These are phyloP conservation scores for Physocephala rufipes DNA, from an alignment of 2,888 invertebrate species.

Conservation along the genomic window DNA sequence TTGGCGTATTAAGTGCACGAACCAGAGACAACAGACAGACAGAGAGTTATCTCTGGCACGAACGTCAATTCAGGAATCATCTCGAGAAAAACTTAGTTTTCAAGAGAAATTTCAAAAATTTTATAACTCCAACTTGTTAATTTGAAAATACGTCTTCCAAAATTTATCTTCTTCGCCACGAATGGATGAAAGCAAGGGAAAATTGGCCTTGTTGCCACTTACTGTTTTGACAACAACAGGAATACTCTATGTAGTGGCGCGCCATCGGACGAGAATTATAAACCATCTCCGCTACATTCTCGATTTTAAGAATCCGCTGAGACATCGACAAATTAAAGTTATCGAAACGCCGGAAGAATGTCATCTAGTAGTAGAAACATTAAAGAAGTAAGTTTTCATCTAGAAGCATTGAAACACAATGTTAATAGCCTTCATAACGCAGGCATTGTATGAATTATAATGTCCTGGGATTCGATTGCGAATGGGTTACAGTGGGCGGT, in stretches of 20 bases:
- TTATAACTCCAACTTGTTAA: too few species aligned
- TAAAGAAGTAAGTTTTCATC: slow-evolving; percentile 55
- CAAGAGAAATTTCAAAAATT: too few species aligned
- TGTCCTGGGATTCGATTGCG: slow-evolving; percentile 82
- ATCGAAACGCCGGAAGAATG: slow-evolving; percentile 59
- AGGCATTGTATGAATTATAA: slow-evolving; percentile 61
- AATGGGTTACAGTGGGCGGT: slow-evolving; percentile 77
- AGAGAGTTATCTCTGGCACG: too few species aligned
- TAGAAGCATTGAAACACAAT: background rate
- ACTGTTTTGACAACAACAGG: slow-evolving; percentile 52
- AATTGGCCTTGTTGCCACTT: slow-evolving; percentile 28
- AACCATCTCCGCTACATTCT: slow-evolving; percentile 46
- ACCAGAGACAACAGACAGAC: too few species aligned
- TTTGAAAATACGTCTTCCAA: too few species aligned
- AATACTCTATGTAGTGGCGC: slow-evolving; percentile 56
- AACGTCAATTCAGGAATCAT: too few species aligned
- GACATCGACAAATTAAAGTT: slow-evolving; percentile 57
- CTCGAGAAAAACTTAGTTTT: too few species aligned
- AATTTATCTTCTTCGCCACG: too few species aligned
- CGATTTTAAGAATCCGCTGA: slow-evolving; percentile 49
- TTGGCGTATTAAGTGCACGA: too few species aligned
- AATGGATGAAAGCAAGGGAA: slow-evolving; percentile 36
- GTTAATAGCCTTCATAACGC: background rate
- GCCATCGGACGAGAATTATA: slow-evolving; percentile 68
- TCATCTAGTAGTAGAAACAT: slow-evolving; percentile 51